Percentiles rank a stretch among this genome's conserved stretches.
Evolutionary conservation across 2,797 vertebrate species (phyloP).

Genomic region (Cyclopterus lumpus): DNA sequence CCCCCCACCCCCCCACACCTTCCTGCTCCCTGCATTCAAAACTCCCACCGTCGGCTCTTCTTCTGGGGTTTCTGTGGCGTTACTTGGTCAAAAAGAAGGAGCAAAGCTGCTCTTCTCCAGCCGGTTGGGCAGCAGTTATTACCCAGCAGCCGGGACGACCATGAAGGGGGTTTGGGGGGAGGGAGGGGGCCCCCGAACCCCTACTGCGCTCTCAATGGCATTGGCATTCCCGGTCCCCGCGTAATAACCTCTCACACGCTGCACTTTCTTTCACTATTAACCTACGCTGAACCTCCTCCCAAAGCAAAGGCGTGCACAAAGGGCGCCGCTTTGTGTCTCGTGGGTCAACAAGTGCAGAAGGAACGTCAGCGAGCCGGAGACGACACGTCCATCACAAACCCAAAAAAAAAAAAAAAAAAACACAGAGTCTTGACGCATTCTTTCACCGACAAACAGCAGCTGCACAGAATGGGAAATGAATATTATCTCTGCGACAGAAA

Average conservation of each 20-base stretch:
- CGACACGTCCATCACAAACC: slow-evolving; percentile 61
- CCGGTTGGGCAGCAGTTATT: slow-evolving; percentile 63
- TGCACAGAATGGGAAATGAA: slow-evolving; percentile 80
- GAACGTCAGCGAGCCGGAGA: slow-evolving; percentile 20
- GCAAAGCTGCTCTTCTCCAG: slow-evolving; percentile 28
- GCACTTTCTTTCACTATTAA: slow-evolving; percentile 64
- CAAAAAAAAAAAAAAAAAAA: slow-evolving; percentile 62
- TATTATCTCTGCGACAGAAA: slow-evolving; percentile 75
- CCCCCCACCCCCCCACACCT: not conserved
- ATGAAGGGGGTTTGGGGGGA: slow-evolving; percentile 24
- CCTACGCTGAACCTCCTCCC: slow-evolving; percentile 52
- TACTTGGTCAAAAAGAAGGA: slow-evolving; percentile 45
- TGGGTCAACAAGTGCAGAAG: slow-evolving; percentile 29
- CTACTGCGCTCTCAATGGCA: slow-evolving; percentile 54
- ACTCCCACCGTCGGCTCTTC: slow-evolving; percentile 19
- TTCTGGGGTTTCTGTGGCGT: slow-evolving; percentile 36
- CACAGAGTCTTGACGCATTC: slow-evolving; percentile 57
- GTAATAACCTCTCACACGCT: slow-evolving; percentile 57
- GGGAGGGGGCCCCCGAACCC: slow-evolving; percentile 51
- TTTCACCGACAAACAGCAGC: slow-evolving; percentile 76
- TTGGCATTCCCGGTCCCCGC: slow-evolving; percentile 64
- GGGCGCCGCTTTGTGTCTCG: slow-evolving; percentile 12
- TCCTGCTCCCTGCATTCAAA: slow-evolving; percentile 30
- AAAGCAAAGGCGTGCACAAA: slow-evolving; percentile 43
- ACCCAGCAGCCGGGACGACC: slow-evolving; percentile 56